Percentiles rank a stretch among this genome's conserved stretches.
Conservation (phyloP, 1,140 invertebrate genomes). For the Drosophila nikananu region DNA sequence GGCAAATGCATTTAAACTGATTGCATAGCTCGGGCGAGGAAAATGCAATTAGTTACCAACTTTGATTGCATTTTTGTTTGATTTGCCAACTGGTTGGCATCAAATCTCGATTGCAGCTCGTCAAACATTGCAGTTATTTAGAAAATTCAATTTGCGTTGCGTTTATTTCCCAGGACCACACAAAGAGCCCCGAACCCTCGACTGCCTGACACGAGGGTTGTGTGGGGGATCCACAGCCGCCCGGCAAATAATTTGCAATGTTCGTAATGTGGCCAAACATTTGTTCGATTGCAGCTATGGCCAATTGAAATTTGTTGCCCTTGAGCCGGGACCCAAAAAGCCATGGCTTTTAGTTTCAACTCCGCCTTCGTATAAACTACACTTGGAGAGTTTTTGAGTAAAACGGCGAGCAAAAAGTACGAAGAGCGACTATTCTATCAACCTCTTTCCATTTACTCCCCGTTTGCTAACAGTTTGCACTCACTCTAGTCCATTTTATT, state of each 20-base stretch:
- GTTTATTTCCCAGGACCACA: conserved; percentile 29
- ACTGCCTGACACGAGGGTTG: not conserved
- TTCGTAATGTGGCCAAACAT: conserved; percentile 42
- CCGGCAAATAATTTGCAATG: conserved; percentile 62
- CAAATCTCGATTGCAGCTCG: conserved; percentile 34
- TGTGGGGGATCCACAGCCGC: conserved; percentile 5
- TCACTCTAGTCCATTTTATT: no score
- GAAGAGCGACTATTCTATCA: no score
- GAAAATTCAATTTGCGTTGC: conserved; percentile 72
- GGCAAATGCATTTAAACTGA: conserved; percentile 39
- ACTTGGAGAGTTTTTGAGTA: not conserved
- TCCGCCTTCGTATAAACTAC: conserved; percentile 7
- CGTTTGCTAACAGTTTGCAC: no score
- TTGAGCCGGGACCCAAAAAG: conserved; percentile 14
- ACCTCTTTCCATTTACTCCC: no score
- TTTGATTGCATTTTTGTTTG: conserved; percentile 78
- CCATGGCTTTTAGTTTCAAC: conserved; percentile 15
- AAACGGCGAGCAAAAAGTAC: no score
- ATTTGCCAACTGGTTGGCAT: conserved; percentile 43
- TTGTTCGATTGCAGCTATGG: conserved; percentile 30
- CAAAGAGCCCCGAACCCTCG: not conserved
- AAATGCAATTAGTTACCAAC: conserved; percentile 69
- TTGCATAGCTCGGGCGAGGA: conserved; percentile 47
- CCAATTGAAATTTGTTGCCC: conserved; percentile 32
- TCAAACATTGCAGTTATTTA: conserved; percentile 69